phyloP scores from a whole-genome alignment of 2,888 invertebrate species.

The Adelognathus sp. region DNA sequence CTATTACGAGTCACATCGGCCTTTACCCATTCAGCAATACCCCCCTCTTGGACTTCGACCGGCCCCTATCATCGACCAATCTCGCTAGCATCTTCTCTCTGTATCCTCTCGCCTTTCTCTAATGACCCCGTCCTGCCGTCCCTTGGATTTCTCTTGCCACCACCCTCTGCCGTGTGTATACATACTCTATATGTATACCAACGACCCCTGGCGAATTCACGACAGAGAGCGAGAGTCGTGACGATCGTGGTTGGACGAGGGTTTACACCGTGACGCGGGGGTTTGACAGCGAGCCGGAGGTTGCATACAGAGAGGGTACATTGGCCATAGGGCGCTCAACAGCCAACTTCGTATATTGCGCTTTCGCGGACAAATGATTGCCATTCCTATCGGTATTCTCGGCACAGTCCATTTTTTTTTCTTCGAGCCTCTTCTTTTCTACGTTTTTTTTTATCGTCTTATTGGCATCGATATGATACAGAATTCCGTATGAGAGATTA shows the following conservation, averaged over 20 bases:
- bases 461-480: constrained; percentile 21
- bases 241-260: constrained; percentile 51
- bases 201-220: constrained; percentile 58
- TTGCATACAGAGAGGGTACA: neutral
- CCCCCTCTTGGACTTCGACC: constrained; percentile 36
- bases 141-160: constrained; percentile 61
- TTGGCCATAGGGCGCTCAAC: no score
- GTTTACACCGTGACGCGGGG: constrained; percentile 1
- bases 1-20: constrained; percentile 26
- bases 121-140: constrained; percentile 52
- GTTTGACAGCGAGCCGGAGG: constrained; percentile 5
- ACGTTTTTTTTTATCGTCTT: neutral
- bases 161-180: constrained; percentile 47
- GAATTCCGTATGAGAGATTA: constrained; percentile 5
- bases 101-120: constrained; percentile 54
- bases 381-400: constrained; percentile 62
- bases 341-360: no score
- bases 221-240: constrained; percentile 30
- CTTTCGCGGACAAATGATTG: constrained; percentile 70
- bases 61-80: constrained; percentile 56
- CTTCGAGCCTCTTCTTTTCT: neutral
- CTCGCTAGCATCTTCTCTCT: constrained; percentile 35
- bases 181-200: neutral
- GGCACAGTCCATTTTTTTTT: neutral
- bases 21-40: constrained; percentile 37